A percentile compares a stretch with the other conserved stretches of the same genome.
phyloP scores from a whole-genome alignment of 2,888 invertebrate genomes.

The Rhodophaea formosa region DNA sequence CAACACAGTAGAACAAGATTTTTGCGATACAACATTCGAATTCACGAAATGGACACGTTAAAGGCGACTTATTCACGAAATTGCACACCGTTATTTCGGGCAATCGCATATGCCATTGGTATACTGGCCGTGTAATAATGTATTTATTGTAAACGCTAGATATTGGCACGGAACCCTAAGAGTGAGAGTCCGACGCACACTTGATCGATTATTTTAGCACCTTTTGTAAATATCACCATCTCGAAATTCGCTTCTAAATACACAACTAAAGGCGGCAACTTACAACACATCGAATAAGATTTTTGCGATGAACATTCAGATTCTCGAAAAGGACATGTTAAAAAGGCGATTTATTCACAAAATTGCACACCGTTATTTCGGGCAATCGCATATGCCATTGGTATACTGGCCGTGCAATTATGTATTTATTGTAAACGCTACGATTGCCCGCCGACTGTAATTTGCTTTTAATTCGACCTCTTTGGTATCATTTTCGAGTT shows the following conservation, averaged over 20 bases:
- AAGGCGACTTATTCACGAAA: slow-evolving; percentile 55
- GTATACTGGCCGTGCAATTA: slow-evolving; percentile 78
- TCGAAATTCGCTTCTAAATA: no score
- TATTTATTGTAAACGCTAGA: slow-evolving; percentile 82
- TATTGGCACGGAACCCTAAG: no score
- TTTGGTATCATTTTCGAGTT: slow-evolving; percentile 78
- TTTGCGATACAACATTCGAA: neutral
- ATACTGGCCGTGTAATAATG: slow-evolving; percentile 79
- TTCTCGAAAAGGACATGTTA: slow-evolving; percentile 33
- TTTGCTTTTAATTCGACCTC: slow-evolving; percentile 79
- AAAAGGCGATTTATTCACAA: slow-evolving; percentile 54
- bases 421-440: slow-evolving; percentile 82
- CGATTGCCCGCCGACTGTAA: slow-evolving; percentile 77
- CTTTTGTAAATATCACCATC: no score
- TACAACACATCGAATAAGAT: no score
- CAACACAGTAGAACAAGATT: no score
- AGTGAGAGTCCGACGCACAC: no score
- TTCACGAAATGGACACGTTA: slow-evolving; percentile 33
- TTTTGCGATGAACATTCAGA: neutral
- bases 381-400: slow-evolving; percentile 72
- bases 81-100: slow-evolving; percentile 64
- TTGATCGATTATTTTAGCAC: no score
- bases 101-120: slow-evolving; percentile 74
- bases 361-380: slow-evolving; percentile 64
- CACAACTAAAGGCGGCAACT: no score